These are phyloP conservation scores for Octopus sinensis DNA, from an alignment of 1,140 invertebrate genomes.

Conservation along the genomic window DNA sequence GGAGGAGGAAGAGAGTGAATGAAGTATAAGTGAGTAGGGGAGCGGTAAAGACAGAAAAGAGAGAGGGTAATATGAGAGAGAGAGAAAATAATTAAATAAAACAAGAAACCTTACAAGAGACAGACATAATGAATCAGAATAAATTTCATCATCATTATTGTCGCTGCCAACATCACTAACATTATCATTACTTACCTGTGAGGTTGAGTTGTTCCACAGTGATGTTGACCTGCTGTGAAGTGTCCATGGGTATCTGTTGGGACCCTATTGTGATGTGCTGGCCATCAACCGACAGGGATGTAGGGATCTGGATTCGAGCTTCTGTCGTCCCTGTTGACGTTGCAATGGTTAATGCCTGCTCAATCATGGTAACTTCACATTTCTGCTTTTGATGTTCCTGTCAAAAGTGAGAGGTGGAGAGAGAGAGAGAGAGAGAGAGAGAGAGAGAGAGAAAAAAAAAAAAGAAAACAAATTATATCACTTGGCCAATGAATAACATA, in stretches of 20 bases:
- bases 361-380: constrained; percentile 53
- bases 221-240: constrained; percentile 35
- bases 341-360: constrained; percentile 48
- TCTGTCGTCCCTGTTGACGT: constrained; percentile 43
- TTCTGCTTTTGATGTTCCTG: constrained; percentile 48
- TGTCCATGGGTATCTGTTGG: constrained; percentile 34
- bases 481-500: no score
- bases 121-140: no score
- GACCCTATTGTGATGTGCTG: constrained; percentile 21
- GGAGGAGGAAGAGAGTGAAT: no score
- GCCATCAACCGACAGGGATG: constrained; percentile 18
- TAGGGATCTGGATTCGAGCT: constrained; percentile 47
- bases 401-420: constrained; percentile 11
- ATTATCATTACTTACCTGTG: constrained; percentile 24
- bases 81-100: no score
- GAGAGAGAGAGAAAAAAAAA: no score
- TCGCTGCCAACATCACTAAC: no score
- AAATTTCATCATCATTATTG: no score
- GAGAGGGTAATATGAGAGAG: no score
- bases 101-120: no score
- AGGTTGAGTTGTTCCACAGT: constrained; percentile 38
- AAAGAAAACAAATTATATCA: no score
- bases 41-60: no score
- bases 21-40: no score
- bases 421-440: neutral